phyloP scores from a whole-genome alignment of 2,113 vertebrate species.

The Rhinichthys klamathensis region DNA sequence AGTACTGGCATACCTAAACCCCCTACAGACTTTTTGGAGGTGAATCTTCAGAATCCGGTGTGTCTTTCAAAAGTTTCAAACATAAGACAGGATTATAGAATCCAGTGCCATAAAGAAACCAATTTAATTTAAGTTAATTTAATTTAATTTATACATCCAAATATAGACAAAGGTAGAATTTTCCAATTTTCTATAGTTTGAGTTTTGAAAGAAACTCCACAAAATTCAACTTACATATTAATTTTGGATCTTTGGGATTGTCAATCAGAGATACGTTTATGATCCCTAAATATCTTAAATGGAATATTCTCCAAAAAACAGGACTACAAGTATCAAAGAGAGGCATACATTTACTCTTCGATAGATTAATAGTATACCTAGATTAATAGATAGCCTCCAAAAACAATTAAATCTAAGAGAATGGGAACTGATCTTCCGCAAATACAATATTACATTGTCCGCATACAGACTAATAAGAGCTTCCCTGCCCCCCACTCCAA shows the following conservation, averaged over 20 bases:
- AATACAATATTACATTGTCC: not conserved
- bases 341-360: not conserved
- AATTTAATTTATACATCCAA: not conserved
- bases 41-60: no score
- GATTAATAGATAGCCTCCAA: no score
- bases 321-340: not conserved
- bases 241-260: no score
- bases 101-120: not conserved
- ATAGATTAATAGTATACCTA: not conserved
- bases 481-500: not conserved
- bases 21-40: no score
- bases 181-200: not conserved
- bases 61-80: no score
- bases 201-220: not conserved
- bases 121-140: not conserved
- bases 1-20: not conserved
- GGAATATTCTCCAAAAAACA: not conserved
- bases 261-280: not conserved
- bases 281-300: not conserved
- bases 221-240: not conserved
- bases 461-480: not conserved
- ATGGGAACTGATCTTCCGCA: not conserved
- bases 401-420: no score
- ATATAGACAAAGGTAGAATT: not conserved
- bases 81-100: no score